These are phyloP conservation scores for Heterochromis multidens DNA, from an alignment of 2,113 vertebrate genomes.

Conservation along the genomic window DNA sequence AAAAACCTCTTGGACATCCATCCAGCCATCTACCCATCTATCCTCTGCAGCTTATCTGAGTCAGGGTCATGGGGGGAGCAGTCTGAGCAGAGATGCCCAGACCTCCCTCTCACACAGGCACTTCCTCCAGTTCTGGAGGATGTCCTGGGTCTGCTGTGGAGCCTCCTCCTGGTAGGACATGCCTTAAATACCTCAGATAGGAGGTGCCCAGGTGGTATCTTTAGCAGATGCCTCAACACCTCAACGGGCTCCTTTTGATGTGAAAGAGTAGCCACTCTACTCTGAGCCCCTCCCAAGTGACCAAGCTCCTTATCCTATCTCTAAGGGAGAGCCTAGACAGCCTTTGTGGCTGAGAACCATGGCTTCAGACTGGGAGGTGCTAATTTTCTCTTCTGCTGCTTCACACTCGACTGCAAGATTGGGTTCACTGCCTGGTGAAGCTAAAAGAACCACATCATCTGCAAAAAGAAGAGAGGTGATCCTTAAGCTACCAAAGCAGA, in stretches of 20 bases:
- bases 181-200: neutral
- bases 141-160: neutral
- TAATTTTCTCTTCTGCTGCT: neutral
- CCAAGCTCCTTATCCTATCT: neutral
- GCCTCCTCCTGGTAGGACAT: neutral
- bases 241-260: neutral
- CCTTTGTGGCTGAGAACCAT: too few species aligned
- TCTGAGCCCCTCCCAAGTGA: neutral
- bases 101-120: neutral
- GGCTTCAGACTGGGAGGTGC: neutral
- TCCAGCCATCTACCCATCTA: too few species aligned
- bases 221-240: neutral
- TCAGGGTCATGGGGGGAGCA: rapidly evolving
- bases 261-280: neutral
- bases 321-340: too few species aligned
- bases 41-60: neutral
- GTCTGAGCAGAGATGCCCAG: neutral
- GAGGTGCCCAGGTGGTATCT: rapidly evolving
- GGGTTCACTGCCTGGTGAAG: neutral
- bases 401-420: neutral
- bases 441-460: too few species aligned
- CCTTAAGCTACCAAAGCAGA: neutral
- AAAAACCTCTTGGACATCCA: neutral
- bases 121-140: neutral
- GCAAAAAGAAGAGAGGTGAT: neutral